Percentiles rank a stretch among this genome's conserved stretches.
These are phyloP conservation scores for Pseudorectes ferrugineus DNA, from an alignment of 2,113 vertebrate species.

Conservation along the genomic window DNA sequence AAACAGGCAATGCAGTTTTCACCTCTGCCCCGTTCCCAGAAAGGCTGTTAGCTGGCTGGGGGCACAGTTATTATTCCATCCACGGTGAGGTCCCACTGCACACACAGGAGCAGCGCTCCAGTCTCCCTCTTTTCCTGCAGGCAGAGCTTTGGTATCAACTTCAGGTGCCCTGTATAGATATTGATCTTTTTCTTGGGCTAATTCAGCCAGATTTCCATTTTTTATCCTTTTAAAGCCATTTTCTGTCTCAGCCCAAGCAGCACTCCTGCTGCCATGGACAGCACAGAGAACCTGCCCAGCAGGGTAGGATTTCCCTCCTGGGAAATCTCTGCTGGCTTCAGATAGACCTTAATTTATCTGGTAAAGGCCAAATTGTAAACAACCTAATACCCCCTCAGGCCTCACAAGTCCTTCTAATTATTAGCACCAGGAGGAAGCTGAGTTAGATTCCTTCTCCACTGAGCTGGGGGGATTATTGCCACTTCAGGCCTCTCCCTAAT, in stretches of 20 bases:
- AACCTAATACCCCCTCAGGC: not conserved
- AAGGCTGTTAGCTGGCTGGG: not conserved
- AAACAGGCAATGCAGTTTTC: not conserved
- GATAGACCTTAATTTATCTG: conserved; percentile 12
- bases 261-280: not conserved
- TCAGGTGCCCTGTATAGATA: not conserved
- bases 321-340: conserved; percentile 6
- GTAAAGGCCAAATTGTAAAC: conserved; percentile 26
- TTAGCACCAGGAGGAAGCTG: not conserved
- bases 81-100: not conserved
- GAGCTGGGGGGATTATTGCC: not conserved
- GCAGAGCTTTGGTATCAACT: not conserved
- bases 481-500: not conserved
- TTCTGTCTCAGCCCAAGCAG: not conserved
- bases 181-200: not conserved
- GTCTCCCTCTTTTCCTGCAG: not conserved
- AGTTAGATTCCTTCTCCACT: not conserved
- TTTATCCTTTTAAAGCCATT: not conserved
- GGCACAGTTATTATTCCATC: not conserved
- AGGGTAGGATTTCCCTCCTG: not conserved
- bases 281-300: not conserved
- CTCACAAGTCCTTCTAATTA: not conserved
- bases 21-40: not conserved
- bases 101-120: not conserved
- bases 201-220: not conserved